These are phyloP conservation scores for Baronia brevicornis DNA, from an alignment of 2,888 invertebrate genomes.

Conservation along the genomic window DNA sequence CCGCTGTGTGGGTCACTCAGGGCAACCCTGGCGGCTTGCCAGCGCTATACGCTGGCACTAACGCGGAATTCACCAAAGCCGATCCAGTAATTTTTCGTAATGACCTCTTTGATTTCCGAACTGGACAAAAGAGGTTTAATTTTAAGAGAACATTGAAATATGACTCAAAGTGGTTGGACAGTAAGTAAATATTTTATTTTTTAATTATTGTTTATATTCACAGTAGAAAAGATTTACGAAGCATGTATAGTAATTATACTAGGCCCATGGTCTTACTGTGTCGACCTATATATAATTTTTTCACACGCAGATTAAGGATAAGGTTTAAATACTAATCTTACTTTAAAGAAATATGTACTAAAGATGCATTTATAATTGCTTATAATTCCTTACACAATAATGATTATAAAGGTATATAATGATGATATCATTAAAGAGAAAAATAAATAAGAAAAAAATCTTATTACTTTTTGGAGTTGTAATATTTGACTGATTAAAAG, in stretches of 20 bases:
- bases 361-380: no score
- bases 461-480: no score
- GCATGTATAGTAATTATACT: not conserved
- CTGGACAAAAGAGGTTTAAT: constrained; percentile 76
- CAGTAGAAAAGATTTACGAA: not conserved
- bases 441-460: no score
- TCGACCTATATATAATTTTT: no score
- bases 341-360: no score
- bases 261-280: no score
- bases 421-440: no score
- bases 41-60: constrained; percentile 82
- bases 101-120: constrained; percentile 77
- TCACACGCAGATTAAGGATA: no score
- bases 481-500: no score
- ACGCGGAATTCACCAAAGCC: constrained; percentile 82
- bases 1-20: constrained; percentile 81
- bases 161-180: constrained; percentile 84
- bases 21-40: constrained; percentile 80
- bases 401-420: no score
- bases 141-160: constrained; percentile 81
- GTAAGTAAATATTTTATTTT: constrained; percentile 55
- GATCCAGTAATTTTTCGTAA: constrained; percentile 84
- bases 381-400: no score
- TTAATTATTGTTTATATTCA: constrained; percentile 11
- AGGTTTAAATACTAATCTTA: no score